Percentiles rank a stretch among this genome's conserved stretches.
Conservation (phyloP, 2,797 vertebrate genomes). For the Hemibagrus guttatus region DNA sequence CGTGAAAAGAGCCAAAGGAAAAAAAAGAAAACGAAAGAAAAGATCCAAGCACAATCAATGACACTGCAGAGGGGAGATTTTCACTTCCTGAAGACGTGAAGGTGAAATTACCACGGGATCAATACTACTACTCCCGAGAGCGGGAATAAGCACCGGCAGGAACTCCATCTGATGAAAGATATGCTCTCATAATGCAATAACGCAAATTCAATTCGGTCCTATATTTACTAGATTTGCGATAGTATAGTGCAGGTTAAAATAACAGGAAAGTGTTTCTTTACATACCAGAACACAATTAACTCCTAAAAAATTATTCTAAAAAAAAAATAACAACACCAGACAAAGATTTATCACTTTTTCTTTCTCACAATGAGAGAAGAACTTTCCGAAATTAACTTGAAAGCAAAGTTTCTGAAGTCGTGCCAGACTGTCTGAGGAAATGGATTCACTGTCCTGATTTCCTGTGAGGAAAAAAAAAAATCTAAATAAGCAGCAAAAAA, state of each 20-base stretch:
- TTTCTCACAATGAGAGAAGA: background rate
- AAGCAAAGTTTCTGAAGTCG: conserved; percentile 12
- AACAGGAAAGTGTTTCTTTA: background rate
- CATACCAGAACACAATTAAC: conserved; percentile 5
- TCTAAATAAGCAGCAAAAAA: background rate
- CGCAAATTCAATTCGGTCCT: conserved; percentile 19
- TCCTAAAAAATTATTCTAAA: background rate
- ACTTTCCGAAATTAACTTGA: conserved; percentile 7
- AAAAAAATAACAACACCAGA: background rate
- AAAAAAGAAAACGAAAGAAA: background rate
- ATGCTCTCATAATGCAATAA: conserved; percentile 26
- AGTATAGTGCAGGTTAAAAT: conserved; percentile 3
- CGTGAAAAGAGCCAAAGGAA: conserved; percentile 11
- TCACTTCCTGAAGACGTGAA: conserved; percentile 27
- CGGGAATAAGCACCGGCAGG: conserved; percentile 16
- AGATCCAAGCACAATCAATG: conserved; percentile 31
- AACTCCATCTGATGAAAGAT: conserved; percentile 41
- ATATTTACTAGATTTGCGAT: conserved; percentile 26
- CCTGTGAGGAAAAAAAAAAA: conserved; percentile 15
- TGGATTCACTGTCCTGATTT: conserved; percentile 43
- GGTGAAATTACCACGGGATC: conserved; percentile 46
- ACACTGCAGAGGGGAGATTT: conserved; percentile 22
- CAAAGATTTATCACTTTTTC: conserved; percentile 24
- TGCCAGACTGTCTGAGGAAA: conserved; percentile 37
- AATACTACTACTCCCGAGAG: conserved; percentile 32